Evolutionary conservation across 1,140 invertebrate species (phyloP).

Genomic region (Plectus sambesii): DNA sequence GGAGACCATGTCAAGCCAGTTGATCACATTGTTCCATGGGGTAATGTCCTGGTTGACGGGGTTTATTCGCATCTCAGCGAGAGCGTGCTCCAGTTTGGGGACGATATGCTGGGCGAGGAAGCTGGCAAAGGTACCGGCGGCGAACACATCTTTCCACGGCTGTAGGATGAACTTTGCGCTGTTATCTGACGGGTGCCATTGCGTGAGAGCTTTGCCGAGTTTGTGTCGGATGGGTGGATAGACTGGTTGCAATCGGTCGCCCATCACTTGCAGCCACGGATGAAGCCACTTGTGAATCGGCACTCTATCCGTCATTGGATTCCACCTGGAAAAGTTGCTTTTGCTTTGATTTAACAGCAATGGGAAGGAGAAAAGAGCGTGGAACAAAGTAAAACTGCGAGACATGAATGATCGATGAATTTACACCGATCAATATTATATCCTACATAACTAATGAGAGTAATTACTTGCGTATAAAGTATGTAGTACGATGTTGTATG

Average conservation of each 20-base stretch:
- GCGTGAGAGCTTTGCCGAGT: constrained; percentile 67
- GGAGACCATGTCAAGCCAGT: constrained; percentile 31
- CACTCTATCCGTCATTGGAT: constrained; percentile 78
- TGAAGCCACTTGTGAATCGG: constrained; percentile 92
- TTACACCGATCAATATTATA: too few relatives aligned
- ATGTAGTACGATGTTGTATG: too few relatives aligned
- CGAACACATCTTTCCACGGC: constrained; percentile 79
- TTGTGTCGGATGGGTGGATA: constrained; percentile 88
- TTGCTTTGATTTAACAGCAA: too few relatives aligned
- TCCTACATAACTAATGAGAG: too few relatives aligned
- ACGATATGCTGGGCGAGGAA: constrained; percentile 38
- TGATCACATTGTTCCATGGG: constrained; percentile 13
- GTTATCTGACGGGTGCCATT: constrained; percentile 57
- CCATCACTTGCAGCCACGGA: constrained; percentile 75
- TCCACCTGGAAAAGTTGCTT: too few relatives aligned
- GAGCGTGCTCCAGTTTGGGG: constrained; percentile 30
- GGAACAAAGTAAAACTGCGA: too few relatives aligned
- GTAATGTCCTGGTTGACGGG: constrained; percentile 17
- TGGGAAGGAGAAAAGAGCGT: too few relatives aligned
- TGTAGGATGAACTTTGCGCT: constrained; percentile 80
- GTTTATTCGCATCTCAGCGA: constrained; percentile 20
- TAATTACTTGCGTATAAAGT: too few relatives aligned
- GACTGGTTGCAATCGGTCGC: constrained; percentile 62
- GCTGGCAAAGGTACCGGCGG: constrained; percentile 38
- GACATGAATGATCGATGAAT: too few relatives aligned